Evolutionary conservation across 2,797 vertebrate species (phyloP), one percentile per base, ranked within the genome.

Genomic region (Epinephelus awoara): DNA sequence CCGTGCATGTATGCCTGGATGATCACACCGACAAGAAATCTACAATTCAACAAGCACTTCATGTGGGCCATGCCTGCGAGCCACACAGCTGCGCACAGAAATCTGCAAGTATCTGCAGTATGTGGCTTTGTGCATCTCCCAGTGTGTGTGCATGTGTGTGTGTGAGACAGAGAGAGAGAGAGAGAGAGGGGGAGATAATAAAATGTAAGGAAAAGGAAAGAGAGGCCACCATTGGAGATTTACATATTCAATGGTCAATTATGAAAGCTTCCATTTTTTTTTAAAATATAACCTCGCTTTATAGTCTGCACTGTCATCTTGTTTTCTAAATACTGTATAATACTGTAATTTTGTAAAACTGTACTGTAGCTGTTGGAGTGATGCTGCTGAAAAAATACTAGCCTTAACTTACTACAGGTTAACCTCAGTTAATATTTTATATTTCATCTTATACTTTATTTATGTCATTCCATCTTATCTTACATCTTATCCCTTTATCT

Each of bases 11-110:
- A 86, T 82, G 88, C 87, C 88, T 88, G 86, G 85, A 89, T 92
- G 91, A 92, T 89, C 88, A 90, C 85, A 91, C 81, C 75, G 17
- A 84, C 55, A 66, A 91, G 89, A 92, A 86, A 89, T 91, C 90
- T 89, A 86, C 85, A 88, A 88, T 91, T 90, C 88, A 91, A 91
- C 82, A 69, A 88, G 86, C 83, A 51, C 83, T 80, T 84, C 72
- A 69, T 84, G 67, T 65, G 79, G 75, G 75, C 84, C 78, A 55
- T 84, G 88, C 87, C 88, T 89, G 84, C 49, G 13, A 92, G 89
- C 82, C 81, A 82, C 74, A 21, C 92, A 94, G 92, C 91, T 94
- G 92, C 57, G 46, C 79, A 75, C 58, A 67, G 47, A 85, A 72
- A 80, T 82, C 57, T 75, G 66, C 72, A 77, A 77, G 59, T 57